Evolutionary conservation across 2,888 invertebrate genomes (phyloP).

Genomic region (Cheilosia variabilis): DNA sequence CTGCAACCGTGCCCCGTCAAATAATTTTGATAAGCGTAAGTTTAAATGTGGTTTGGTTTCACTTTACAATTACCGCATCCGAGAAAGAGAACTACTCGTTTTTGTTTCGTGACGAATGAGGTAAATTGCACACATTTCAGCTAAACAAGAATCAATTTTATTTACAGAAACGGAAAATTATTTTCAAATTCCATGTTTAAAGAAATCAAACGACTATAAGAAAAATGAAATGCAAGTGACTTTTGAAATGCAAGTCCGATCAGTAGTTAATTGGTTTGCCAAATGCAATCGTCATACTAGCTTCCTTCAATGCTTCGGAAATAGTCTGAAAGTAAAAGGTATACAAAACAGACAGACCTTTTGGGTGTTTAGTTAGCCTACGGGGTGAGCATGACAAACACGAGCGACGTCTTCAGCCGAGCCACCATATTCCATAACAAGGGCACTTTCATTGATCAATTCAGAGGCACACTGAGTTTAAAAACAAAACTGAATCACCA

Average conservation of each 20-base stretch:
- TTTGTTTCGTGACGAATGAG: no score
- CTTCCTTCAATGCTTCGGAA: slow-evolving; percentile 98
- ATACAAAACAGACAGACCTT: slow-evolving; percentile 22
- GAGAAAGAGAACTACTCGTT: no score
- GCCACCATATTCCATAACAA: slow-evolving; percentile 99
- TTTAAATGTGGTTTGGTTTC: no score
- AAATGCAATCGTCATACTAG: slow-evolving; percentile 96
- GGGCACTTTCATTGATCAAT: slow-evolving; percentile 97
- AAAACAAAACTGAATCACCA: slow-evolving; percentile 1
- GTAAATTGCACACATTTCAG: no score
- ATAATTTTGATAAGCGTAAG: no score
- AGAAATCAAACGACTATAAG: no score
- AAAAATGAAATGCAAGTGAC: no score
- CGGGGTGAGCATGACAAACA: slow-evolving; percentile 99
- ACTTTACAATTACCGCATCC: no score
- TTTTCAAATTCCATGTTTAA: no score
- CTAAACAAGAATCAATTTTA: no score
- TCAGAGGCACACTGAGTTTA: slow-evolving; percentile 92
- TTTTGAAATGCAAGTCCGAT: neutral
- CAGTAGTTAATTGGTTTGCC: slow-evolving; percentile 99
- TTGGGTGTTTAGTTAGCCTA: slow-evolving; percentile 84
- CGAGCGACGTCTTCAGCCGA: slow-evolving; percentile 98
- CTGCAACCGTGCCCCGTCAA: no score
- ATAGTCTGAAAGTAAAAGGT: slow-evolving; percentile 90
- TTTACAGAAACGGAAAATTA: no score